Conservation (phyloP, 2,797 vertebrate species). For the Merluccius polli region DNA sequence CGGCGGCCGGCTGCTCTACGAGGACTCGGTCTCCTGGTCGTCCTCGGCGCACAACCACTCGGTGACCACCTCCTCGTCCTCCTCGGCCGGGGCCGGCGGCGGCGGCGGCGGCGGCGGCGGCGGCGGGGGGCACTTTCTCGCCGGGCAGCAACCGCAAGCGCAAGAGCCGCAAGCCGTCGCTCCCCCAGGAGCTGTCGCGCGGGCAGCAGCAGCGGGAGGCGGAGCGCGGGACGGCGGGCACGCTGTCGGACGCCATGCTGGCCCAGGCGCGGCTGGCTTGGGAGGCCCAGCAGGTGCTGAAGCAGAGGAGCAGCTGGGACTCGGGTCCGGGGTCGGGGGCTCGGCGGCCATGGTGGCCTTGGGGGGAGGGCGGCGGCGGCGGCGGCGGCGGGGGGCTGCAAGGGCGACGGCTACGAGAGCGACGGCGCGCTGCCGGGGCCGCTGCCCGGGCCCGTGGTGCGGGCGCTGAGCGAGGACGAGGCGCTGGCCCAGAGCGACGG, state of each 20-base stretch:
- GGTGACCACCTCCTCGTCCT: slow-evolving; percentile 69
- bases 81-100: background rate
- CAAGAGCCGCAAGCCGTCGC: slow-evolving; percentile 88
- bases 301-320: slow-evolving; percentile 92
- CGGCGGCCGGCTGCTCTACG: slow-evolving; percentile 69
- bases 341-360: slow-evolving; percentile 15
- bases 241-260: slow-evolving; percentile 73
- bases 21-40: slow-evolving; percentile 88
- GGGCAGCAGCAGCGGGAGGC: slow-evolving; percentile 56
- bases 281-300: slow-evolving; percentile 93
- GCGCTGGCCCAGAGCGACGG: slow-evolving; percentile 88
- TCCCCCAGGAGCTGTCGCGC: slow-evolving; percentile 78
- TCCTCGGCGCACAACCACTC: slow-evolving; percentile 81
- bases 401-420: slow-evolving; percentile 90
- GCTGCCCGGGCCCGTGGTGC: slow-evolving; percentile 89
- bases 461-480: slow-evolving; percentile 95
- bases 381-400: no score
- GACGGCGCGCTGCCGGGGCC: slow-evolving; percentile 87
- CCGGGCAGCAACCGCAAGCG: slow-evolving; percentile 84
- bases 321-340: slow-evolving; percentile 60
- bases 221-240: slow-evolving; percentile 56
- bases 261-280: slow-evolving; percentile 87
- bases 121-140: slow-evolving; percentile 70
- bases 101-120: background rate
- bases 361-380: no score